Conservation (phyloP, 2,797 vertebrate genomes). For the Chromobotia macracanthus region DNA sequence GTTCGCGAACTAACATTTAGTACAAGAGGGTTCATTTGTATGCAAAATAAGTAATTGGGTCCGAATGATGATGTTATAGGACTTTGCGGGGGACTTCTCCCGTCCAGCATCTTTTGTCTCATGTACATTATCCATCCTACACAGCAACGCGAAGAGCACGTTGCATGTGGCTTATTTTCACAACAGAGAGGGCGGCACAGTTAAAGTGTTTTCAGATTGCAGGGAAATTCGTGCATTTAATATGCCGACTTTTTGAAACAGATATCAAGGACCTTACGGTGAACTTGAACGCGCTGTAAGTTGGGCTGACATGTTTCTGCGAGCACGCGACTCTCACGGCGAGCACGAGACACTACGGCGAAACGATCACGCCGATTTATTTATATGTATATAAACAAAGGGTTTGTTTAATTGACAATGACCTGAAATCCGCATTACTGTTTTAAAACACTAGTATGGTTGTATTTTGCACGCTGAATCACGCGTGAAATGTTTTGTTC, state of each 20-base stretch:
- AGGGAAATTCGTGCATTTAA: background rate
- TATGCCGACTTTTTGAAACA: background rate
- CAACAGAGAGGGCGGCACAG: background rate
- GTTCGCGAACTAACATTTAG: background rate
- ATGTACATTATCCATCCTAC: background rate
- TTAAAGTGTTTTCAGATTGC: background rate
- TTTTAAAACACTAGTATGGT: background rate
- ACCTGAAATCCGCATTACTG: background rate
- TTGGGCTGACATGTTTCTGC: constrained; percentile 15
- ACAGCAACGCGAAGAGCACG: background rate
- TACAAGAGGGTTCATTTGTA: background rate
- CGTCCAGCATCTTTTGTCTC: constrained; percentile 18
- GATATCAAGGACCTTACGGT: background rate
- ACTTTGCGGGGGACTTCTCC: constrained; percentile 14
- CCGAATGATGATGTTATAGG: background rate
- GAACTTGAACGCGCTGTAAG: constrained; percentile 31
- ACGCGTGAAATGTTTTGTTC: background rate
- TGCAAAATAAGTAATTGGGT: background rate
- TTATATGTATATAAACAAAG: background rate
- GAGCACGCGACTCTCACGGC: constrained; percentile 2
- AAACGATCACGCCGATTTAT: background rate
- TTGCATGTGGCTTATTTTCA: constrained; percentile 16
- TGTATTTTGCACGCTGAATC: background rate
- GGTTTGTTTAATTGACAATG: background rate
- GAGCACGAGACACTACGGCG: constrained; percentile 1